Conservation (phyloP, 2,888 invertebrate genomes). For the Tiphia femorata region DNA sequence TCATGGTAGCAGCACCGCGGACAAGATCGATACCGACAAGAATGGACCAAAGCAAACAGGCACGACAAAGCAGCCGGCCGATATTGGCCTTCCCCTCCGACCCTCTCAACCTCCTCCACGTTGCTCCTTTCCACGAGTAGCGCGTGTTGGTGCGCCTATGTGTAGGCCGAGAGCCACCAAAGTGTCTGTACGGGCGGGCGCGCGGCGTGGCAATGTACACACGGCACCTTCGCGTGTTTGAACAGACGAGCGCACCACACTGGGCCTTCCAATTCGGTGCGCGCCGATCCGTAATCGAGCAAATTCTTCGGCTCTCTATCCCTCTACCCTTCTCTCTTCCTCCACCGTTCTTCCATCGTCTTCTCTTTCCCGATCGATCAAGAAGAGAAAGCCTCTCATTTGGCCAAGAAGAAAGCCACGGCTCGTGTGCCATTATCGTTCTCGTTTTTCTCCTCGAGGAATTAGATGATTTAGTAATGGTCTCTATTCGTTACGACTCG, state of each 20-base stretch:
- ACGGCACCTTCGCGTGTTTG: constrained; percentile 58
- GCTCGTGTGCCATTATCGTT: too few relatives aligned
- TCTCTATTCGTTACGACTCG: too few relatives aligned
- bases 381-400: too few relatives aligned
- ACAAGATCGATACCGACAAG: constrained; percentile 40
- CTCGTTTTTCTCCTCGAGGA: too few relatives aligned
- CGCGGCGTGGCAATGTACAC: constrained; percentile 36
- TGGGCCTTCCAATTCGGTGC: constrained; percentile 43
- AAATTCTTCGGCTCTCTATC: constrained; percentile 33
- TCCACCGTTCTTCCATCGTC: background rate
- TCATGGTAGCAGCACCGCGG: too few relatives aligned
- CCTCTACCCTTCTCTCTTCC: background rate
- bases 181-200: constrained; percentile 16
- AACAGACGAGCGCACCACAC: constrained; percentile 53
- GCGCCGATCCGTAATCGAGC: constrained; percentile 44
- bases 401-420: too few relatives aligned
- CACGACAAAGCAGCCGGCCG: constrained; percentile 56
- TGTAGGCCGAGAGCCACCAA: constrained; percentile 26
- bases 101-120: too few relatives aligned
- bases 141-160: background rate
- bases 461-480: too few relatives aligned
- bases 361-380: too few relatives aligned
- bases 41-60: constrained; percentile 50
- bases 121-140: too few relatives aligned
- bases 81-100: constrained; percentile 52